Evolutionary conservation across 1,140 invertebrate species (phyloP).

Genomic region (Latrodectus geometricus): DNA sequence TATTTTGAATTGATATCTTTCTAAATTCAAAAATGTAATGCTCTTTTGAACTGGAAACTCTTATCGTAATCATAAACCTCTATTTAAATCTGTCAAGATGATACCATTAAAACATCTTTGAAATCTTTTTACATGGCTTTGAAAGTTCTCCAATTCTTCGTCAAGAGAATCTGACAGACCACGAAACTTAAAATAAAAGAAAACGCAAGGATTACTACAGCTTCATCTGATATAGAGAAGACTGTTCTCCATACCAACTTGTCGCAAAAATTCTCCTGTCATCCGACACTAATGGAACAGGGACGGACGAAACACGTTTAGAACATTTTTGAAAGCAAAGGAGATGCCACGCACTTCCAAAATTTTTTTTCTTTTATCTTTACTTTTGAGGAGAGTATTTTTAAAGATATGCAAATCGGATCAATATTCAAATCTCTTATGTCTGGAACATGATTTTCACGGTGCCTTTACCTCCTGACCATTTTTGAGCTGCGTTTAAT

Average conservation of each 20-base stretch:
- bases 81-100: not conserved
- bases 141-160: not conserved
- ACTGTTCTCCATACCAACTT: not conserved
- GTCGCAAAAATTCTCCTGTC: constrained; percentile 12
- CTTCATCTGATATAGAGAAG: not conserved
- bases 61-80: not conserved
- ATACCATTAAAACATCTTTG: not conserved
- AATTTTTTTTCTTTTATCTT: not conserved
- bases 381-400: not conserved
- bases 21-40: no score
- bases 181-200: not conserved
- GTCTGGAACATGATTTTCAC: not conserved
- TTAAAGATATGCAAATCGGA: constrained; percentile 16
- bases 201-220: not conserved
- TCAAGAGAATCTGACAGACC: not conserved
- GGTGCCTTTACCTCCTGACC: not conserved
- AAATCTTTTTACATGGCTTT: not conserved
- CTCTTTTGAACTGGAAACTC: not conserved
- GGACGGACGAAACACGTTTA: not conserved
- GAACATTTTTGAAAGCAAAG: constrained; percentile 19
- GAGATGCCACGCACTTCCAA: constrained; percentile 4
- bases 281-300: constrained; percentile 24
- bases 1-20: no score
- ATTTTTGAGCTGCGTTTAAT: constrained; percentile 9
- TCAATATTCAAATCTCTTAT: constrained; percentile 32